phyloP scores from a whole-genome alignment of 1,140 invertebrate genomes.

The Anthonomus grandis region DNA sequence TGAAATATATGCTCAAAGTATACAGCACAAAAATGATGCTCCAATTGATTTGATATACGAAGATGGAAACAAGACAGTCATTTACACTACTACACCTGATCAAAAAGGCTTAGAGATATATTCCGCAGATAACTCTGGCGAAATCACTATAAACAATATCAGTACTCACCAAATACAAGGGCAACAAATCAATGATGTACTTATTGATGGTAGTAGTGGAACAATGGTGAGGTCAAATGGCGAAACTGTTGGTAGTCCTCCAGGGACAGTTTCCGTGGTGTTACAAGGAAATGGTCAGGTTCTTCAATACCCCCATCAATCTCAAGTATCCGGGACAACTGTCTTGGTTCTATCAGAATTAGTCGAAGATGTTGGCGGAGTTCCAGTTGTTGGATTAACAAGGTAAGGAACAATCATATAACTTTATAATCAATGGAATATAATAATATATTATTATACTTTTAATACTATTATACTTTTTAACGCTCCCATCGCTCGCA shows the following conservation, averaged over 20 bases:
- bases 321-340: constrained; percentile 49
- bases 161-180: constrained; percentile 52
- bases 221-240: constrained; percentile 40
- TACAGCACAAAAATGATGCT: constrained; percentile 62
- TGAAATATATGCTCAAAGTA: constrained; percentile 56
- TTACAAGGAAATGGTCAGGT: constrained; percentile 45
- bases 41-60: constrained; percentile 78
- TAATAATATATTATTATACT: too few relatives aligned
- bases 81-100: constrained; percentile 66
- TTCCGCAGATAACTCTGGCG: constrained; percentile 52
- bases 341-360: constrained; percentile 56
- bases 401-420: too few relatives aligned
- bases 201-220: constrained; percentile 50
- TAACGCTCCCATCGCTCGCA: too few relatives aligned
- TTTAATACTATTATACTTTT: too few relatives aligned
- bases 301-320: constrained; percentile 45
- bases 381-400: constrained; percentile 45
- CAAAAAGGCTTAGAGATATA: constrained; percentile 52
- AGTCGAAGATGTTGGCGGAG: constrained; percentile 47
- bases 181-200: constrained; percentile 51
- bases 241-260: constrained; percentile 48
- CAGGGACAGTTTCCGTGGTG: constrained; percentile 46
- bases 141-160: constrained; percentile 48
- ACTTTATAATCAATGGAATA: too few relatives aligned
- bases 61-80: constrained; percentile 76